Evolutionary conservation across 2,888 invertebrate genomes (phyloP), one percentile per base, ranked within the genome.

Genomic region (Agapostemon virescens): DNA sequence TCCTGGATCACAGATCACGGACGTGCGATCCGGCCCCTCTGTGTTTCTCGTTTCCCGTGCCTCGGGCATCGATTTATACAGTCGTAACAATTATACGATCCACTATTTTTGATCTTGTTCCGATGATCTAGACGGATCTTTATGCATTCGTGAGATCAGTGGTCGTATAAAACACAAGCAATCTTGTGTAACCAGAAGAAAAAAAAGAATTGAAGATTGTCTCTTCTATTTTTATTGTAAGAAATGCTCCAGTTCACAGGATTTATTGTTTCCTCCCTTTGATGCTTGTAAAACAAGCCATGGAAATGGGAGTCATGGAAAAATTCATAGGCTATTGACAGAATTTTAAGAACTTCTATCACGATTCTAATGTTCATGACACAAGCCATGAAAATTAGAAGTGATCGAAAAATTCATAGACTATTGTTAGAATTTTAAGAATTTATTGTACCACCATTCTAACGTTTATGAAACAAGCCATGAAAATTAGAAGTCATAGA

Each of bases 11-110:
- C 33, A 33, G 6, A 30, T 64, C 38, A 26, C 33, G 26, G 2
- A 1, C 2, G 20, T 6, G 2, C 3, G 20, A 42, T 33, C n/a
- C 9, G 13, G 11, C 15, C 20, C 38, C 15, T 20, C 38, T 20
- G 23, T 33, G 23, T 33, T 49, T 23, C n/a, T 0, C 23, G n/a
- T 52, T n/a, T 23, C 11, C 52, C 15, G 55, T 26, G 15, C 15
- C 26, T 26, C 7, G 6, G 7, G 26, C 55, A 23, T 55, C 52
- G 55, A 55, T 26, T 55, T 55, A 55, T 55, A 55, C 26, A 26
- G 6, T 55, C 55, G 55, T 55, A 55, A 55, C 26, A 55, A 55
- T 55, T 55, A 55, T 55, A 55, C 55, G 23, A 55, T 23, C 52
- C 52, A 11, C 52, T 23, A 55, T 55, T 55, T 55, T 23, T 55